Percentiles rank a stretch among this genome's conserved stretches.
These are phyloP conservation scores for Cyrtodaria siliqua DNA, from an alignment of 2,888 invertebrate species.

Conservation along the genomic window DNA sequence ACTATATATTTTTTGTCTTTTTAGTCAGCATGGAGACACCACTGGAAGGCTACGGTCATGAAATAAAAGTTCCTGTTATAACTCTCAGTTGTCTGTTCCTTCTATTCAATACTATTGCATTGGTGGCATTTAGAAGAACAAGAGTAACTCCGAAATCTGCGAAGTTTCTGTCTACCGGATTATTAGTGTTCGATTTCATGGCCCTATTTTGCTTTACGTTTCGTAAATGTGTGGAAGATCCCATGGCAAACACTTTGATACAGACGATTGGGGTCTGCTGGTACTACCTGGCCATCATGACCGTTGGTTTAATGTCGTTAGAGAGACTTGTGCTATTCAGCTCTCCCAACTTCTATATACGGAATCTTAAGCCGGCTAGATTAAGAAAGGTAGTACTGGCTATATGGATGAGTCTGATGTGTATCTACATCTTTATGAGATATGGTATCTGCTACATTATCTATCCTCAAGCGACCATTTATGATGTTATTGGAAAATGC, in stretches of 20 bases:
- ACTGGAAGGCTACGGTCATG: too few relatives aligned
- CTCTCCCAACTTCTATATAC: conserved; percentile 32
- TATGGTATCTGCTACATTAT: conserved; percentile 20
- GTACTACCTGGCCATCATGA: conserved; percentile 26
- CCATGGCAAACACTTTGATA: conserved; percentile 24
- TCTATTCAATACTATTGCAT: conserved; percentile 6
- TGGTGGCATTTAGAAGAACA: conserved; percentile 4
- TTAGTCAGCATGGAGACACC: too few relatives aligned
- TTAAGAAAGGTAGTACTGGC: conserved; percentile 14
- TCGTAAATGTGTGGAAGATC: conserved; percentile 25
- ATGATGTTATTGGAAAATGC: conserved; percentile 33
- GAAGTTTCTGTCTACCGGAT: conserved; percentile 38
- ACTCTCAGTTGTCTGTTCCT: conserved; percentile 7
- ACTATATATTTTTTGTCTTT: too few relatives aligned
- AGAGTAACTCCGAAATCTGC: conserved; percentile 14
- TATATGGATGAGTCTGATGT: conserved; percentile 15
- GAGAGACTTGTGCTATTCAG: conserved; percentile 36
- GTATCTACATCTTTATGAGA: conserved; percentile 28
- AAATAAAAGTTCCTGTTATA: too few relatives aligned
- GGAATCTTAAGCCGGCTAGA: background rate
- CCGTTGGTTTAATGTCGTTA: conserved; percentile 44
- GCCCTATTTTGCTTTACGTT: conserved; percentile 23
- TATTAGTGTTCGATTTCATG: conserved; percentile 27
- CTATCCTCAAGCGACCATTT: conserved; percentile 1
- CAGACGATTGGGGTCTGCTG: conserved; percentile 26